Evolutionary conservation across 2,888 invertebrate species (phyloP), one percentile per base, ranked within the genome.

Genomic region (Megastigmus dorsalis): DNA sequence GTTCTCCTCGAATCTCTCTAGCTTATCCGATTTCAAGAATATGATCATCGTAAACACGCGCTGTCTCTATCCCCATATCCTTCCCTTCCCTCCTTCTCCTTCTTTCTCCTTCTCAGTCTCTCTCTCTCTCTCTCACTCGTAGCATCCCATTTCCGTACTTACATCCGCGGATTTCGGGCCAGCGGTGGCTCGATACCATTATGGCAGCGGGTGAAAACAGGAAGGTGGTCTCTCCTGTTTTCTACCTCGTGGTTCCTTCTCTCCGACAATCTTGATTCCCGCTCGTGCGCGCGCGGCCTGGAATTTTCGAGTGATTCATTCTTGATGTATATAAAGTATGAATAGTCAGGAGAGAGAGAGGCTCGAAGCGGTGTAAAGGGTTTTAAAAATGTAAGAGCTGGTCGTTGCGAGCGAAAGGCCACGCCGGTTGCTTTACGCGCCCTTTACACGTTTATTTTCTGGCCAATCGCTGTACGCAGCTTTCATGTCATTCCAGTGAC

Each of bases 1-100:
- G 3, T 9, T 33, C n/a, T 5, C 10, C n/a, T 5, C 10, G 28
- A 26, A 30, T 5, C 45, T 5, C 45, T 43, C 28, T 5, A n/a
- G 43, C 63, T 69, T 65, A 74, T 74, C 70, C 65, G 74, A 70
- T 70, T 74, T 70, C 74, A 60, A 65, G 70, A 70, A 60, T 70
- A 70, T 54, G 70, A 60, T 65, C 63, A 60, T 54, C 65, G 66
- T 74, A 70, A 74, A 70, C 54, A 66, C 59, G 45, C 26, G 43
- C 68, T 33, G 43, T 54, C 60, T 15, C 36, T n/a, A n/a, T n/a
- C n/a, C n/a, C n/a, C n/a, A n/a, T n/a, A n/a, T n/a, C n/a, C n/a
- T n/a, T n/a, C n/a, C n/a, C n/a, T n/a, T n/a, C n/a, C n/a, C n/a
- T n/a, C n/a, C n/a, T n/a, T n/a, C n/a, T n/a, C n/a, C n/a, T n/a